Conservation (phyloP, 2,888 invertebrate genomes). For the Pilophorus perplexus region DNA sequence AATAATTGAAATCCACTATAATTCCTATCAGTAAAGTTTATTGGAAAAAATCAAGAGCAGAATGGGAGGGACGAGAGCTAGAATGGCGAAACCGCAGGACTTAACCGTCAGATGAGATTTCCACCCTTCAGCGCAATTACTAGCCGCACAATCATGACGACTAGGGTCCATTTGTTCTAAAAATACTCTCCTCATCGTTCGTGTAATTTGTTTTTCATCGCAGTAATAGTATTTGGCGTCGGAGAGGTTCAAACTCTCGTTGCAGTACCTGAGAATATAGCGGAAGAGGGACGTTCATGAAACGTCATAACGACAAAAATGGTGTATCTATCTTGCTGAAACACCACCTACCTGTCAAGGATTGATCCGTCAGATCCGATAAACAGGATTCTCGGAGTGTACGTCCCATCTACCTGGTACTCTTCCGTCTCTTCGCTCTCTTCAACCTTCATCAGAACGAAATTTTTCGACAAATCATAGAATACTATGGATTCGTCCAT, state of each 20-base stretch:
- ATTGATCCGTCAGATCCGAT: neutral
- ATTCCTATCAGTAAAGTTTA: no score
- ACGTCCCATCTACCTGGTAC: neutral
- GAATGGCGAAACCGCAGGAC: neutral
- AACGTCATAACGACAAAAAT: neutral
- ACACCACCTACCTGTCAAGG: neutral
- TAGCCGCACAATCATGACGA: neutral
- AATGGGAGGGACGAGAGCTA: neutral
- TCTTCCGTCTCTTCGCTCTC: neutral
- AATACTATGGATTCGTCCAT: neutral
- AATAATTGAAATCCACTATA: no score
- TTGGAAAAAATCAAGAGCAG: neutral
- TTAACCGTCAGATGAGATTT: neutral
- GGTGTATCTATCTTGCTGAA: neutral
- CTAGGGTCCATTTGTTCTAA: neutral
- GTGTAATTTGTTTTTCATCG: neutral
- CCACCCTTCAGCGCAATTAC: neutral
- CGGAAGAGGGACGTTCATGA: neutral
- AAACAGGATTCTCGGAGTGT: constrained; percentile 10
- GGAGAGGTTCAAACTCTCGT: neutral
- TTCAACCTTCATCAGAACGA: neutral
- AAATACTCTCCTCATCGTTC: neutral
- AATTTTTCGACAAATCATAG: neutral
- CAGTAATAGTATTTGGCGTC: constrained; percentile 3
- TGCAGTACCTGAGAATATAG: constrained; percentile 7